Evolutionary conservation across 2,113 vertebrate species (phyloP).

Genomic region (Callospermophilus lateralis): DNA sequence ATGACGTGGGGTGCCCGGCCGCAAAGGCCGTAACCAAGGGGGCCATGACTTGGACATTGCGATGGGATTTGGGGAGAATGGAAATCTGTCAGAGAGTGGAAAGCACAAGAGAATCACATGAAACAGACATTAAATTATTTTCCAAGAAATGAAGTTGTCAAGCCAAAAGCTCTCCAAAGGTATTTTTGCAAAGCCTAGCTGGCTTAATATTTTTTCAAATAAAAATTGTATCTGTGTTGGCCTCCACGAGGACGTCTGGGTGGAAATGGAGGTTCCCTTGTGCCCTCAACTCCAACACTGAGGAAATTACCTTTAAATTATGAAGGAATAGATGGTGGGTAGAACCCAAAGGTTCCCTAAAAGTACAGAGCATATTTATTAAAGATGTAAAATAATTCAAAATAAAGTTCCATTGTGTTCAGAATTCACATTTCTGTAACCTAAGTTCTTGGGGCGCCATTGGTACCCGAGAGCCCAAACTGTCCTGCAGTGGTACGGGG

Average conservation of each 20-base stretch:
- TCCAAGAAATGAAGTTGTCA: background rate
- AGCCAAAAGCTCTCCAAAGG: background rate
- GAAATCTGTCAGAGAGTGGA: background rate
- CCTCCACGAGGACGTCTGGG: slow-evolving; percentile 60
- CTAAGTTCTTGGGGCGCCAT: slow-evolving; percentile 30
- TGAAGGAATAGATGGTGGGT: background rate
- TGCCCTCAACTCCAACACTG: background rate
- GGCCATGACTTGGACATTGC: background rate
- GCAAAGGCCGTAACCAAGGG: background rate
- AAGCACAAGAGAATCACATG: background rate
- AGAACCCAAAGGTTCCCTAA: background rate
- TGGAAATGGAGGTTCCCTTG: background rate
- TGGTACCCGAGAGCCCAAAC: background rate
- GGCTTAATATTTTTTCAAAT: slow-evolving; percentile 53
- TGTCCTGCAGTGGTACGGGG: background rate
- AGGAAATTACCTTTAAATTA: background rate
- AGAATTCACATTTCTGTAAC: background rate
- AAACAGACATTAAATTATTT: fast-evolving
- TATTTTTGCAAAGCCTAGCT: background rate
- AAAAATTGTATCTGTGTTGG: slow-evolving; percentile 29
- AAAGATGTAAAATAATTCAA: background rate
- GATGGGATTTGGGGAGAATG: background rate
- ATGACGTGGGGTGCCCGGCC: background rate
- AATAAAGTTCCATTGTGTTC: background rate
- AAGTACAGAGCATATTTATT: background rate